Conservation (phyloP, 2,888 invertebrate species). For the Tipula helvola region DNA sequence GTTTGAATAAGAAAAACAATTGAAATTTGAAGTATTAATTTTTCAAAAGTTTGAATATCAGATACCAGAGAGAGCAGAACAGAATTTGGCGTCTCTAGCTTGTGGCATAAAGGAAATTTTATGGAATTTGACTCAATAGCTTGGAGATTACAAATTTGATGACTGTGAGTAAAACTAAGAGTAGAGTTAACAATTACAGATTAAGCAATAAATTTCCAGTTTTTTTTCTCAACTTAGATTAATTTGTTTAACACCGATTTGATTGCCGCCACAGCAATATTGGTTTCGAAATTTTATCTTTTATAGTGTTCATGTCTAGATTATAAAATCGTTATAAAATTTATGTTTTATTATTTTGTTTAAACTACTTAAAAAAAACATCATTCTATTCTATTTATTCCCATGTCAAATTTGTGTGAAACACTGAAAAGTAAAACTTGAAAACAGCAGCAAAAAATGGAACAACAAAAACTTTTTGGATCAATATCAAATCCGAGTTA, state of each 20-base stretch:
- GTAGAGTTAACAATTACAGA: too few relatives aligned
- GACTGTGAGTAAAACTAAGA: too few relatives aligned
- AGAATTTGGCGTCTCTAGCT: too few relatives aligned
- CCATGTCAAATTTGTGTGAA: neutral
- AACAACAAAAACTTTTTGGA: neutral
- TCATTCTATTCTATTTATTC: neutral
- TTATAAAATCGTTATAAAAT: neutral
- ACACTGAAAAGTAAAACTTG: neutral
- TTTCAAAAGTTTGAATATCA: too few relatives aligned
- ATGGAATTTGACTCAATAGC: too few relatives aligned
- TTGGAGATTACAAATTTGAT: too few relatives aligned
- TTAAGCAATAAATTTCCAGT: too few relatives aligned
- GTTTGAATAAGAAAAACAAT: too few relatives aligned
- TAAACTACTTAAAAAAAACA: neutral
- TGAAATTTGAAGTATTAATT: too few relatives aligned
- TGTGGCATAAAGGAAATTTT: too few relatives aligned
- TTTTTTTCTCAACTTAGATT: neutral
- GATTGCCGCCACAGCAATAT: neutral
- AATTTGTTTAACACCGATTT: neutral
- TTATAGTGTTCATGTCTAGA: neutral
- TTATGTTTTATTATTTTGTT: neutral
- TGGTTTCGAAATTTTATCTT: neutral
- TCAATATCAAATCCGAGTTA: neutral
- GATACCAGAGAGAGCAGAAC: too few relatives aligned
- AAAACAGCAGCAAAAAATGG: neutral